Evolutionary conservation across 2,888 invertebrate species (phyloP), one percentile per base, ranked within the genome.

Genomic region (Holacanthella duospinosa): DNA sequence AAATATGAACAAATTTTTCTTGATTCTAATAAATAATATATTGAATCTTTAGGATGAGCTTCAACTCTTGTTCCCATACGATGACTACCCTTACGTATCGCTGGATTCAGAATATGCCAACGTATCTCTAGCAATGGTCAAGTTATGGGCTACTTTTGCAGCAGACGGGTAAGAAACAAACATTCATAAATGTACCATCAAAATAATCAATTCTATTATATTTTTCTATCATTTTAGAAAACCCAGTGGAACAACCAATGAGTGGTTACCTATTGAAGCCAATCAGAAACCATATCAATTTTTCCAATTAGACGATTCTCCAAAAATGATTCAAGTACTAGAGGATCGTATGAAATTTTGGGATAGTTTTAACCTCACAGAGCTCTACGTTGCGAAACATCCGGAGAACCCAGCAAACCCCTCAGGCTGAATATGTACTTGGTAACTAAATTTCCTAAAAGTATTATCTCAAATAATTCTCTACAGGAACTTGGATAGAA

Each of bases 131-230:
- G 43, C 36, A 21, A 43, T 59, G 59, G 44, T 59, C 21, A n/a
- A 36, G 9, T 12, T 59, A 3, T 59, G 59, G 59, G 26, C 59
- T 25, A 3, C 43, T 6, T 59, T 59, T 43, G 59, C 59, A 48
- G 27, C 43, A 2, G 21, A 16, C 9, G 59, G 59, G 27, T n/a
- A n/a, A n/a, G n/a, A n/a, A n/a, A n/a, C n/a, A n/a, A n/a, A n/a
- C n/a, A 12, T 29, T 9, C 6, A 36, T 36, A 16, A 6, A 16
- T 48, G 6, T 48, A 48, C 6, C 4, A 16, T 21, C 4, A 48
- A 21, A 9, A 4, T 48, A 4, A 16, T 48, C 6, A n/a, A 4
- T 48, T 48, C n/a, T 21, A n/a, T 48, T 16, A n/a, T n/a, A n/a
- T n/a, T n/a, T n/a, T n/a, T n/a, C n/a, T n/a, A n/a, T n/a, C n/a